Conservation (phyloP, 1,140 invertebrate genomes). For the Thalassaphorura encarpata region DNA sequence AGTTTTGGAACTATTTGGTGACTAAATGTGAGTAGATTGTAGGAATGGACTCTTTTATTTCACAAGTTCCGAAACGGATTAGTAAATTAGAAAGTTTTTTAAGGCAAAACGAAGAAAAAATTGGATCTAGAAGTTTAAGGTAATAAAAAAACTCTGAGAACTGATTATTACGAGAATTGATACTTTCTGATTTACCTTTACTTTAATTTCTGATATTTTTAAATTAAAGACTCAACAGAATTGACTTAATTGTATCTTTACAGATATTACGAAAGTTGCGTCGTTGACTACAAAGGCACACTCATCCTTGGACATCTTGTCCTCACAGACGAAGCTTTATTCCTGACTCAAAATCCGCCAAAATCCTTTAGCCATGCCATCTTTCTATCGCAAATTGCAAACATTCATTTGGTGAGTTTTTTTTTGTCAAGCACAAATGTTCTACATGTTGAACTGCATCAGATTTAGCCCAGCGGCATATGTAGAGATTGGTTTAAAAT, state of each 20-base stretch:
- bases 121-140: background rate
- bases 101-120: background rate
- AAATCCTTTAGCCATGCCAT: slow-evolving; percentile 9
- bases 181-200: background rate
- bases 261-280: slow-evolving; percentile 27
- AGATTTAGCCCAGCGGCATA: too few relatives aligned
- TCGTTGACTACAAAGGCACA: slow-evolving; percentile 20
- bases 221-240: too few relatives aligned
- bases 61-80: background rate
- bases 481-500: too few relatives aligned
- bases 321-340: slow-evolving; percentile 16
- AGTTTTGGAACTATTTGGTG: too few relatives aligned
- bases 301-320: slow-evolving; percentile 15
- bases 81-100: background rate
- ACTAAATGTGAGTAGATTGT: too few relatives aligned
- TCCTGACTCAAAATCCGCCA: slow-evolving; percentile 25
- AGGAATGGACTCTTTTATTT: too few relatives aligned
- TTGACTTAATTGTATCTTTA: background rate
- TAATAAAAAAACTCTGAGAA: background rate
- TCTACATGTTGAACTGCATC: too few relatives aligned
- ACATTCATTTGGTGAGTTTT: slow-evolving; percentile 27
- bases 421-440: too few relatives aligned
- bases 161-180: background rate
- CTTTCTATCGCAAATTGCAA: slow-evolving; percentile 7
- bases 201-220: too few relatives aligned